Evolutionary conservation across 1,140 invertebrate species (phyloP), one percentile per base, ranked within the genome.

Genomic region (Trichomalopsis sarcophagae): DNA sequence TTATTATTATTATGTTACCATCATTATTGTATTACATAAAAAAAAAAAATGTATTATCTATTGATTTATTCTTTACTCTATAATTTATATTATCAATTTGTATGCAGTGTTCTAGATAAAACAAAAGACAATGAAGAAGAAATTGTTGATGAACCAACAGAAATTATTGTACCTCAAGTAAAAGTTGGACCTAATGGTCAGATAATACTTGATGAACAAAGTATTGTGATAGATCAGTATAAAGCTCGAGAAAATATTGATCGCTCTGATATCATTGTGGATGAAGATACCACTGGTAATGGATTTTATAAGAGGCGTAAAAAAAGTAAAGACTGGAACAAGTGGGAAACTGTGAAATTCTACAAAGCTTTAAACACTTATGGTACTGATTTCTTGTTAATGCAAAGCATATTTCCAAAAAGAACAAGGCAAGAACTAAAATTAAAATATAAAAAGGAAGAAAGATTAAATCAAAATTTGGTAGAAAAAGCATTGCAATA

Each of bases 311-410:
- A 94, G 78, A 94, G 94, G 6, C 92, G 93, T 21, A 23, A 68
- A 73, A 94, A 95, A 30, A 94, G 95, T 3, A 95, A 95, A 36
- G 95, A 96, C 13, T 97, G 96, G 96, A 91, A 91, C 9, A 92
- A 94, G 55, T 93, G 93, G 66, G 97, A 98, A 90, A 98, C 97
- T 0, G 92, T 97, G 2, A 95, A 95, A 86, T 99, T 99, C 92
- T 99, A 98, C 91, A 95, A 95, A 89, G 97, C 97, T n/a, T 93
- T 99, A 17, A 97, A 96, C 88, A 96, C 95, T 14, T 94, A 98
- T 80, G 98, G 98, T 0, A 98, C 97, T 0, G 97, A 98, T 93
- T 98, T 99, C 91, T 95, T 96, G 0, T 90, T 98, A 21, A 98
- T 99, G 97, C 93, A 95, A 81, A 94, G 95, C 77, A 92, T 98